phyloP scores from a whole-genome alignment of 2,797 vertebrate genomes.

The Etheostoma perlongum region DNA sequence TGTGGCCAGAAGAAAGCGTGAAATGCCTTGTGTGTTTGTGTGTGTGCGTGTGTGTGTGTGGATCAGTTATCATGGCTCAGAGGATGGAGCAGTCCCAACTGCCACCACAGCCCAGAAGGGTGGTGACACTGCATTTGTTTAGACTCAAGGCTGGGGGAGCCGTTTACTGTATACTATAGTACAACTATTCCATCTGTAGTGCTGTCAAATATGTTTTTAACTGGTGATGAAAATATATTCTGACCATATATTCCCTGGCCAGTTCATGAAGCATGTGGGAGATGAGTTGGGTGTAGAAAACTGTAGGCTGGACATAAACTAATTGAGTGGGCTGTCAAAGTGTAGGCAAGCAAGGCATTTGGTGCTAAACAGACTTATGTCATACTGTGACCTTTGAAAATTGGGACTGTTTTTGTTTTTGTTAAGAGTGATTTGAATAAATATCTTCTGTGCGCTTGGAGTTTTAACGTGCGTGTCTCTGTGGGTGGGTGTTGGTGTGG shows the following conservation, averaged over 20 bases:
- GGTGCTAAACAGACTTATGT: constrained; percentile 72
- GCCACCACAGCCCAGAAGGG: constrained; percentile 8
- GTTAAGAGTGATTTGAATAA: constrained; percentile 46
- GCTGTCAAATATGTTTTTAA: constrained; percentile 46
- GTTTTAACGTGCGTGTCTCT: constrained; percentile 37
- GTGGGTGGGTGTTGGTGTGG: constrained; percentile 49
- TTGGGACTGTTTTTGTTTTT: constrained; percentile 58
- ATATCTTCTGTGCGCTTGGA: constrained; percentile 13
- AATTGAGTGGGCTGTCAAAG: constrained; percentile 70
- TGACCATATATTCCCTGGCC: constrained; percentile 42
- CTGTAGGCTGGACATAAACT: constrained; percentile 65
- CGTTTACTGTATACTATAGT: constrained; percentile 28
- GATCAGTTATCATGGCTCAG: constrained; percentile 10
- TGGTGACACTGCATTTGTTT: constrained; percentile 35
- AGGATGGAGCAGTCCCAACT: constrained; percentile 30
- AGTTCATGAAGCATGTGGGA: constrained; percentile 61
- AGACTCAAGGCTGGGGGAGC: constrained; percentile 22
- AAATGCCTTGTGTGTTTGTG: constrained; percentile 15
- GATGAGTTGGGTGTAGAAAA: constrained; percentile 56
- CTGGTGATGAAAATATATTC: constrained; percentile 45
- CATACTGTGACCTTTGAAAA: constrained; percentile 73
- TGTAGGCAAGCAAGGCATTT: constrained; percentile 70
- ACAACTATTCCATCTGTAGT: constrained; percentile 15
- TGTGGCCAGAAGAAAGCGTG: constrained; percentile 14
- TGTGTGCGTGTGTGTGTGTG: too few species aligned